A percentile compares a stretch with the other conserved stretches of the same genome.
Evolutionary conservation across 2,888 invertebrate genomes (phyloP).

Genomic region (Linnaemya vulpina): DNA sequence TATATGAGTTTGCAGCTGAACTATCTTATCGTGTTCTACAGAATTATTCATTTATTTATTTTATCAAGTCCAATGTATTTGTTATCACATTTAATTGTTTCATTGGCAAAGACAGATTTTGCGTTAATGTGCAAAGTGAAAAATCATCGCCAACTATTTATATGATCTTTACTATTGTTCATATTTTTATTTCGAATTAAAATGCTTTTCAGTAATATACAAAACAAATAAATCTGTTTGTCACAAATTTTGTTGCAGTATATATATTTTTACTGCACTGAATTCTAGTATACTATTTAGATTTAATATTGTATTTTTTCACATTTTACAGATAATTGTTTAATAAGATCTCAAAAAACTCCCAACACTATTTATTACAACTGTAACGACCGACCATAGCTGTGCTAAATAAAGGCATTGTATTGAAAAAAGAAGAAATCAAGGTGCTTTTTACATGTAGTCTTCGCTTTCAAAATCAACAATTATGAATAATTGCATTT

Average conservation of each 20-base stretch:
- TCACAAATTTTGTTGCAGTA: background rate
- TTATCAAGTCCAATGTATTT: constrained; percentile 43
- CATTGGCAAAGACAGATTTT: constrained; percentile 13
- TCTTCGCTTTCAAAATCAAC: constrained; percentile 29
- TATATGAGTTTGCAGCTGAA: no score
- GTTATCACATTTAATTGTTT: constrained; percentile 49
- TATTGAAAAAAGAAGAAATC: constrained; percentile 10
- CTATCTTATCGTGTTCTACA: constrained; percentile 61
- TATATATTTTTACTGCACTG: constrained; percentile 34
- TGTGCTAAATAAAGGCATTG: constrained; percentile 11
- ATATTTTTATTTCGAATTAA: background rate
- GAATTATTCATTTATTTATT: constrained; percentile 1
- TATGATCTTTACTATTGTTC: background rate
- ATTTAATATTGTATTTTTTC: constrained; percentile 18
- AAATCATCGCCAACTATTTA: background rate
- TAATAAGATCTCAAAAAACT: constrained; percentile 48
- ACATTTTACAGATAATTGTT: constrained; percentile 52
- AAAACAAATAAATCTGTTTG: constrained; percentile 8
- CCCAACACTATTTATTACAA: constrained; percentile 37
- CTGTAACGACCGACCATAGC: constrained; percentile 16
- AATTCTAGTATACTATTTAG: constrained; percentile 26
- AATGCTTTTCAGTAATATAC: background rate
- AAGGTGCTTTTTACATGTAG: constrained; percentile 26
- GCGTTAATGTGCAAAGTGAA: background rate
- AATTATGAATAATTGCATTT: constrained; percentile 59